Percentiles rank a stretch among this genome's conserved stretches.
Evolutionary conservation across 1,140 invertebrate species (phyloP).

Genomic region (Drosophila ironensis): DNA sequence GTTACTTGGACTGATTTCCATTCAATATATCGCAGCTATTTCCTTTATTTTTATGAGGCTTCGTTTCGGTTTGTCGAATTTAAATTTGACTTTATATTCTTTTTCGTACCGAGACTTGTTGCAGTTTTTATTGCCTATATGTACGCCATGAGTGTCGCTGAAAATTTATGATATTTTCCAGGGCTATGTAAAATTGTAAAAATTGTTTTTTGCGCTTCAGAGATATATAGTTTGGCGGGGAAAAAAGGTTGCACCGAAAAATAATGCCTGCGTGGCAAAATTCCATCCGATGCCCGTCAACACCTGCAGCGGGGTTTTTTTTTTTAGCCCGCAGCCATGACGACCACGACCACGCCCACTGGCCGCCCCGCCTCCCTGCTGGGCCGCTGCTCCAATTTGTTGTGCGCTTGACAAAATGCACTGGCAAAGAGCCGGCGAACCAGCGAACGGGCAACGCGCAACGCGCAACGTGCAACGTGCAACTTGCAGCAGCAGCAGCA

Average conservation of each 20-base stretch:
- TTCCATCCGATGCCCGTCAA: conserved; percentile 28
- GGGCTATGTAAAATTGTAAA: conserved; percentile 24
- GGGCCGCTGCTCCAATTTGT: conserved; percentile 35
- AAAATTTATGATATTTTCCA: conserved; percentile 47
- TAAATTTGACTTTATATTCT: conserved; percentile 17
- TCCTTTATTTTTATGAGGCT: conserved; percentile 22
- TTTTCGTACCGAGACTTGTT: conserved; percentile 10
- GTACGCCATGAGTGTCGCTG: conserved; percentile 46
- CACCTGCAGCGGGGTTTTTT: conserved; percentile 48
- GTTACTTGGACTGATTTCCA: conserved; percentile 32
- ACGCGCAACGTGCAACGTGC: conserved; percentile 5
- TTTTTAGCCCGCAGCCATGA: conserved; percentile 44
- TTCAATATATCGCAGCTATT: conserved; percentile 18
- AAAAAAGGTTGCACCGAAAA: background rate
- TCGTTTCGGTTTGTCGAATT: conserved; percentile 17
- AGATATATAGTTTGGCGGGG: background rate
- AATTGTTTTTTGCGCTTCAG: background rate
- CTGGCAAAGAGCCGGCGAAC: conserved; percentile 37
- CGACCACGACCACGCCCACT: conserved; percentile 45
- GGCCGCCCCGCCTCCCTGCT: background rate
- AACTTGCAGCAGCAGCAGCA: conserved; percentile 4
- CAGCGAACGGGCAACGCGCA: conserved; percentile 20
- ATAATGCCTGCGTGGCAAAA: conserved; percentile 16
- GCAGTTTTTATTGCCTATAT: conserved; percentile 51
- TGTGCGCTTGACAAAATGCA: conserved; percentile 64